Evolutionary conservation across 1,140 invertebrate species (phyloP), one percentile per base, ranked within the genome.

Genomic region (Armadillidium nasatum): DNA sequence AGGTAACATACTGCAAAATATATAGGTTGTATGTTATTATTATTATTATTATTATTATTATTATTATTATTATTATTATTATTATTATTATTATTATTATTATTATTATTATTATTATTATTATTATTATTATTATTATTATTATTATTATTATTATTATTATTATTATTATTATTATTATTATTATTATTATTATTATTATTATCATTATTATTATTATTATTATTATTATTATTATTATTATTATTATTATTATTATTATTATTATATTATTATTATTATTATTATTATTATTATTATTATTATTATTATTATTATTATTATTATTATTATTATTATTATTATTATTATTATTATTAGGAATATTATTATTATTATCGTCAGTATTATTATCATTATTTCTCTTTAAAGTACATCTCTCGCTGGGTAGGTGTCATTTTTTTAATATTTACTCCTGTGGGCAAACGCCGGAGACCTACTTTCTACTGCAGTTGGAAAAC

Each of bases 141-240:
- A 33, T 33, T 33, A 33, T 33, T 33, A 33, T 33, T 33, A 6
- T 33, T 33, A 33, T 33, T 33, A 33, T 33, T 33, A 33, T 33
- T 33, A 33, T 33, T 33, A 33, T 33, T 33, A 33, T 33, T 33
- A 33, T 33, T 60, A 21, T 60, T 60, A 21, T 60, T 60, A 21
- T 60, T 60, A 21, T 60, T 60, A 60, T 60, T 21, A 60, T 3
- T 60, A 60, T 60, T 60, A 60, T 60, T 60, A 60, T 60, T 60
- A 60, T 60, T 60, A 60, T 60, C 7, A 60, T 60, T 60, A 60
- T 60, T 60, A 60, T 60, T 60, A 60, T 60, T 60, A 60, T 60
- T 60, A 60, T 60, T 60, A 60, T 60, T 60, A 60, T 60, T 60
- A 60, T 60, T 60, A 60, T 60, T 60, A 60, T 60, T 60, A 60